phyloP scores from a whole-genome alignment of 2,888 invertebrate species.

The Xestia ashworthii region DNA sequence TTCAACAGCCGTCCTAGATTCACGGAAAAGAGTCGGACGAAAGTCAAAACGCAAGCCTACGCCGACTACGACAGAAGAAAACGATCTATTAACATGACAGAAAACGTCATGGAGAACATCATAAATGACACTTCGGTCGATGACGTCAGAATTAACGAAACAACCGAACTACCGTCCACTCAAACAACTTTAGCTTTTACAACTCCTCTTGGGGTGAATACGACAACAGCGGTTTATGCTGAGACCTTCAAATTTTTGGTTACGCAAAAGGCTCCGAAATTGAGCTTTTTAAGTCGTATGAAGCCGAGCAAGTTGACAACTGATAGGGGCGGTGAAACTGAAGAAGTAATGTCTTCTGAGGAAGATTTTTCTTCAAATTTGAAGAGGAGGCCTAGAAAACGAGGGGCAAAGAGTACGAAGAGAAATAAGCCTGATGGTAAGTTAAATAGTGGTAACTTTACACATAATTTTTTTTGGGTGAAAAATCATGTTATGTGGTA shows the following conservation, averaged over 20 bases:
- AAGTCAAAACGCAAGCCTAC: slow-evolving; percentile 47
- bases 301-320: slow-evolving; percentile 61
- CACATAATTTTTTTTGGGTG: no score
- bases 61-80: slow-evolving; percentile 72
- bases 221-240: background rate
- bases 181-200: background rate
- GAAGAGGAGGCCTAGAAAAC: slow-evolving; percentile 69
- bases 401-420: slow-evolving; percentile 46
- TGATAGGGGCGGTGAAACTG: slow-evolving; percentile 59
- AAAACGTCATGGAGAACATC: slow-evolving; percentile 71
- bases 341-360: slow-evolving; percentile 73
- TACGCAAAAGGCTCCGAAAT: slow-evolving; percentile 57
- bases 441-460: background rate
- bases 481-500: no score
- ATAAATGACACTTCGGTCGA: slow-evolving; percentile 68
- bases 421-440: slow-evolving; percentile 67
- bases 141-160: slow-evolving; percentile 40
- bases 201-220: slow-evolving; percentile 14
- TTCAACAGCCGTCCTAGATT: slow-evolving; percentile 47
- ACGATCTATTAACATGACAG: slow-evolving; percentile 71
- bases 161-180: slow-evolving; percentile 26
- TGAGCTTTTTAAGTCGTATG: slow-evolving; percentile 63
- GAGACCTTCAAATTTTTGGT: slow-evolving; percentile 27
- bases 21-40: slow-evolving; percentile 45
- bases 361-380: slow-evolving; percentile 75